Evolutionary conservation across 2,113 vertebrate species (phyloP), one percentile per base, ranked within the genome.

Genomic region (Bambusicola thoracicus): DNA sequence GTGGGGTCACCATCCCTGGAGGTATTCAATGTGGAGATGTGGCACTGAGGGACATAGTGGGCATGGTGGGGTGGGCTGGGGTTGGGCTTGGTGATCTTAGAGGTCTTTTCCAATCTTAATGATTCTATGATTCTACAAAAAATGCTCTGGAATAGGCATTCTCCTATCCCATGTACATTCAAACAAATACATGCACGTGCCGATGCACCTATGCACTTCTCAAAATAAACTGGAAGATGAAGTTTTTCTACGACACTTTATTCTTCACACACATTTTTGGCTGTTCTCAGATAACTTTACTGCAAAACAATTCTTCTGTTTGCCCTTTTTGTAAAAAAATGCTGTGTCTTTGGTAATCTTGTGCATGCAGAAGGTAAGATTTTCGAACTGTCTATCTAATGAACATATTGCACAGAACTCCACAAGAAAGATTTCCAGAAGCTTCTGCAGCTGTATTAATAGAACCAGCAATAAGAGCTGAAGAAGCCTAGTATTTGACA

Each of bases 91-190:
- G 51, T 53, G 15, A 16, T 53, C 8, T 29, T 53, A 29, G 27
- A 53, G 27, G 51, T 53, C 51, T 53, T 53, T 30, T 30, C 27
- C 51, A 53, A 16, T 17, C 24, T 49, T 49, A 49, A 25, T 49
- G 48, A 25, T 13, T 49, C 51, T 25, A 41, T 41, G 14, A 24
- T 49, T 11, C 6, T 56, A 41, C 21, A 32, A 8, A 40, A 41
- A 15, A 5, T 51, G 11, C 43, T 63, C 41, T 75, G 61, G 48
- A 51, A 27, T 0, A 55, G 34, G 41, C 5, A 1, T 27, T 78
- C 5, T 61, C 5, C 13, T 7, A 30, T 5, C 8, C 34, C 19
- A 7, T 0, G 0, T 9, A 30, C 1, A 0, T 61, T 72, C 40
- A 55, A 40, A 77, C 27, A 14, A 15, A 25, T 6, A 34, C 4